Evolutionary conservation across 2,113 vertebrate genomes (phyloP), one percentile per base, ranked within the genome.

Genomic region (Cygnus atratus): DNA sequence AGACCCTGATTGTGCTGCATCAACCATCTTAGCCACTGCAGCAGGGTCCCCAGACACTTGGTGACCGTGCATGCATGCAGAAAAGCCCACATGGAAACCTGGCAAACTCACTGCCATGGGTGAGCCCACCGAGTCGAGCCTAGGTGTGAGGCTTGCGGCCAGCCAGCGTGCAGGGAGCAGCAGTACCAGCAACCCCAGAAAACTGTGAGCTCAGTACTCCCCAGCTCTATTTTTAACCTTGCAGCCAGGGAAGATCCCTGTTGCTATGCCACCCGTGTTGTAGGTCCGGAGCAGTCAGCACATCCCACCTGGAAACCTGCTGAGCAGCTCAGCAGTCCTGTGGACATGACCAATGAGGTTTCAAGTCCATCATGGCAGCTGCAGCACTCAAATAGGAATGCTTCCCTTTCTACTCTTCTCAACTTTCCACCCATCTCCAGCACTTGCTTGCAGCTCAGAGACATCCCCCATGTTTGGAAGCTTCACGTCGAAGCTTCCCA

Each of bases 111-210:
- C 13, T 13, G 0, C 29, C 6, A 1, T 2, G 0, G 67, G 37
- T 1, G 0, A 41, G 44, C 2, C 33, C 59, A 15, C n/a, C 1
- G 1, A 57, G 25, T 7, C 6, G 2, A 50, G 26, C 33, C 1
- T 0, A 50, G 59, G 11, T 54, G 25, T 11, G 55, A 41, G 7
- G 29, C 62, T 58, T 3, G 0, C 2, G 0, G 24, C 67, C 67
- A 70, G 67, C 25, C 18, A 17, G n/a, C 59, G 5, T 24, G 13
- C 59, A 24, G 17, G 18, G 41, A 44, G 8, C 82, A 79, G 73
- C 54, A 41, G 39, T 44, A 58, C 46, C 33, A 7, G 63, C 44
- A 84, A 29, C 10, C 21, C 58, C 87, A 72, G 63, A 13, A 29
- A 20, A 58, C 58, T 37, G 35, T 4, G 2, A 57, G 46, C 71